A percentile compares a stretch with the other conserved stretches of the same genome.
These are phyloP conservation scores for Alosa sapidissima DNA, from an alignment of 2,797 vertebrate genomes.

Conservation along the genomic window DNA sequence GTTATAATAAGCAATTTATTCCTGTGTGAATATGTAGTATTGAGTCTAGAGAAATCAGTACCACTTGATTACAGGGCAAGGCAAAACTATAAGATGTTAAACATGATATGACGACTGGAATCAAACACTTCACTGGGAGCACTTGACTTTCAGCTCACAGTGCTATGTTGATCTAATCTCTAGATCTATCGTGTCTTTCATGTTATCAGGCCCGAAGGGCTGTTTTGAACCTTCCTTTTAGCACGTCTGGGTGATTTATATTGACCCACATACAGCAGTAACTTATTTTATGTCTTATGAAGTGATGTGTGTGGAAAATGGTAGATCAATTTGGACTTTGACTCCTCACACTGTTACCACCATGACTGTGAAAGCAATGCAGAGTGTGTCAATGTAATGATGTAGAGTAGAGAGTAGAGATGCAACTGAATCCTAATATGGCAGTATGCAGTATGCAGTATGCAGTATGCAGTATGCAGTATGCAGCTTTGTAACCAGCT, in stretches of 20 bases:
- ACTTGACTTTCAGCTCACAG: background rate
- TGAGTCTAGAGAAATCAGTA: background rate
- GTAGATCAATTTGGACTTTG: background rate
- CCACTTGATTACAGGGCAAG: background rate
- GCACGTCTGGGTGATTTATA: background rate
- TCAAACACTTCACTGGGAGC: background rate
- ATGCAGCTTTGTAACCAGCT: background rate
- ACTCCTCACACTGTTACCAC: background rate
- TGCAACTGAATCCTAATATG: background rate
- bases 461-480: background rate
- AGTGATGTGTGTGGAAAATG: background rate
- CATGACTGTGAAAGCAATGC: background rate
- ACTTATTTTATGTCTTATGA: background rate
- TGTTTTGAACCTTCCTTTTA: background rate
- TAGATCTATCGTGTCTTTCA: background rate
- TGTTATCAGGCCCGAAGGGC: background rate
- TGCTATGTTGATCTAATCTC: background rate
- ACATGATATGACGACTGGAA: background rate
- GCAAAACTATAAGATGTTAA: background rate
- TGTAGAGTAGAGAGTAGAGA: too few species aligned
- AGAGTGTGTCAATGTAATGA: background rate
- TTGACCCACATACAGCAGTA: background rate
- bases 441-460: background rate
- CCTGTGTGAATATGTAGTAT: background rate
- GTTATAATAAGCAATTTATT: background rate